Evolutionary conservation across 1,140 invertebrate species (phyloP).

Genomic region (Campoletis sonorensis): DNA sequence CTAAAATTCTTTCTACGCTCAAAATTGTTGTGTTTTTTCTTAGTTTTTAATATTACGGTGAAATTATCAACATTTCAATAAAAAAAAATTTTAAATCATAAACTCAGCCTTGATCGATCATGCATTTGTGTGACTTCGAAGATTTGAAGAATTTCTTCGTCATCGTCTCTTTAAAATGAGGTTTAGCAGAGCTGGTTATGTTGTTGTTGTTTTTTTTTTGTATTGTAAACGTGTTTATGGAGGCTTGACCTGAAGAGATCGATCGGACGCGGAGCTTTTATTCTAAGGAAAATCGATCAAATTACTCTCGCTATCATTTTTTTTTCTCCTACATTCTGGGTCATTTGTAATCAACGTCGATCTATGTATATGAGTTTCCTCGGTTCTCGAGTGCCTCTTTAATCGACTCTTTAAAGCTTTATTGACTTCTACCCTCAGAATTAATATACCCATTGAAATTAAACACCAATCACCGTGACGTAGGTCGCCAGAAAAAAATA

Average conservation of each 20-base stretch:
- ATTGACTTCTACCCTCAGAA: not conserved
- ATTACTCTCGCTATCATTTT: not conserved
- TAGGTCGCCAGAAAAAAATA: not conserved
- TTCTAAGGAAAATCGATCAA: conserved; percentile 19
- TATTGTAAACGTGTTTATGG: not conserved
- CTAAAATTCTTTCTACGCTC: too few species aligned
- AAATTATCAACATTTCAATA: too few species aligned
- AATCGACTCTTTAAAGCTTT: not conserved
- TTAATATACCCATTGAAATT: not conserved
- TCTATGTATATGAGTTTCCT: not conserved
- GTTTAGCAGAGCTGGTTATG: not conserved
- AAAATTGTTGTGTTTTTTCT: too few species aligned
- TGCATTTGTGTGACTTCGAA: not conserved
- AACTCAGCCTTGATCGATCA: too few species aligned
- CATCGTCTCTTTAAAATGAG: not conserved
- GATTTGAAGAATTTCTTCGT: conserved; percentile 1
- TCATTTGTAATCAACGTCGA: not conserved
- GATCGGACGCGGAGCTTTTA: conserved; percentile 23
- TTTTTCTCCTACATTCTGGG: not conserved
- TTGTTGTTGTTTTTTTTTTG: not conserved
- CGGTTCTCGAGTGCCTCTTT: not conserved
- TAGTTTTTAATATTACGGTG: too few species aligned
- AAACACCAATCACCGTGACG: not conserved
- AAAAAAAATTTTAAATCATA: too few species aligned
- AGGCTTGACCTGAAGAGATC: conserved; percentile 4